phyloP scores from a whole-genome alignment of 2,797 vertebrate genomes.

The Sebastes elongatus region DNA sequence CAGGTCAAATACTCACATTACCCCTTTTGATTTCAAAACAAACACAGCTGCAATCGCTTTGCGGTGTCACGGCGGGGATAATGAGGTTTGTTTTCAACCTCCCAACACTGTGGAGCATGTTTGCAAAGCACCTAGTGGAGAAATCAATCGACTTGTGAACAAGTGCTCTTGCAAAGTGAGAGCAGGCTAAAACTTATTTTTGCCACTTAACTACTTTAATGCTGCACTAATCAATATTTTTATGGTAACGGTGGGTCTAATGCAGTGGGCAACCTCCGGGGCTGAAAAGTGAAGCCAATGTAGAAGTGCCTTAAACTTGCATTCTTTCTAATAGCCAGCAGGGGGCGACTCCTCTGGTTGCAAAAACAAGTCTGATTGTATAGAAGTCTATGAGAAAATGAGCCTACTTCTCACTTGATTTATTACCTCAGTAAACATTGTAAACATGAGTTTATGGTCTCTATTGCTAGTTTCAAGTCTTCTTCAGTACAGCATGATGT shows the following conservation, averaged over 20 bases:
- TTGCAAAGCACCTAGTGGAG: not conserved
- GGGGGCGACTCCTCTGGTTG: no score
- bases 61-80: not conserved
- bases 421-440: no score
- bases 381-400: no score
- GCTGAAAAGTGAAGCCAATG: no score
- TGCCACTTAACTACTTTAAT: not conserved
- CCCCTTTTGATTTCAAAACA: not conserved
- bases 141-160: not conserved
- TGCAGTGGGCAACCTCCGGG: not conserved
- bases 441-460: no score
- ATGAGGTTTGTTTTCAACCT: conserved; percentile 19
- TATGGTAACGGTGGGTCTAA: not conserved
- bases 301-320: no score
- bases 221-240: not conserved
- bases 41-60: conserved; percentile 15
- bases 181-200: not conserved
- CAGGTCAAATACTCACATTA: conserved; percentile 42
- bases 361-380: no score
- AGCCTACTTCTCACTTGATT: no score
- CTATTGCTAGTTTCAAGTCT: no score
- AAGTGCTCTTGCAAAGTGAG: not conserved
- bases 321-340: no score
- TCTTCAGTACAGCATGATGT: no score
- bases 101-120: not conserved